phyloP scores from a whole-genome alignment of 2,113 vertebrate genomes.

The Clarias macrocephalus region DNA sequence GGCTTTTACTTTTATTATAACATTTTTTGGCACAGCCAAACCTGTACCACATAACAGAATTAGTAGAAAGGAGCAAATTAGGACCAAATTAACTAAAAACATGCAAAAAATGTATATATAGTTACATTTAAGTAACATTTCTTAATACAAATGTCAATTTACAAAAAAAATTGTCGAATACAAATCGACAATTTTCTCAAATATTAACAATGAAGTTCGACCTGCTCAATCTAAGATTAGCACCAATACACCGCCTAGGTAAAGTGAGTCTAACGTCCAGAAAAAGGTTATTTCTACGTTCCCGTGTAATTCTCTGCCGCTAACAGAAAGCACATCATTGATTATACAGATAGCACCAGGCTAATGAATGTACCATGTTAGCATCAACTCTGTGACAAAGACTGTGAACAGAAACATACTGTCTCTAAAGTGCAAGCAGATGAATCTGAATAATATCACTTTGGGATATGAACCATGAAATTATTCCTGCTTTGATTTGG shows the following conservation, averaged over 20 bases:
- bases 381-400: not conserved
- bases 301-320: not conserved
- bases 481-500: not conserved
- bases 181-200: not conserved
- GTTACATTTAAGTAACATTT: no score
- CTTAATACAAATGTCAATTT: not conserved
- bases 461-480: not conserved
- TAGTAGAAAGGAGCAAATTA: no score
- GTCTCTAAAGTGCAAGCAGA: conserved; percentile 6
- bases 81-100: not conserved
- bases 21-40: no score
- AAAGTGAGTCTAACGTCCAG: no score
- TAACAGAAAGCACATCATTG: not conserved
- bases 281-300: not conserved
- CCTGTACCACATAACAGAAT: no score
- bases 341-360: not conserved
- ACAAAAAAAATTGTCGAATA: no score
- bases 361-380: not conserved
- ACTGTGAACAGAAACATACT: not conserved
- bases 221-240: not conserved
- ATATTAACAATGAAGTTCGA: not conserved
- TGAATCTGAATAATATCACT: not conserved
- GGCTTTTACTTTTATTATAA: no score
- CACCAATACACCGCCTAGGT: not conserved
- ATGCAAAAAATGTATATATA: not conserved